Evolutionary conservation across 2,888 invertebrate species (phyloP), one percentile per base, ranked within the genome.

Genomic region (Thereva nobilitata): DNA sequence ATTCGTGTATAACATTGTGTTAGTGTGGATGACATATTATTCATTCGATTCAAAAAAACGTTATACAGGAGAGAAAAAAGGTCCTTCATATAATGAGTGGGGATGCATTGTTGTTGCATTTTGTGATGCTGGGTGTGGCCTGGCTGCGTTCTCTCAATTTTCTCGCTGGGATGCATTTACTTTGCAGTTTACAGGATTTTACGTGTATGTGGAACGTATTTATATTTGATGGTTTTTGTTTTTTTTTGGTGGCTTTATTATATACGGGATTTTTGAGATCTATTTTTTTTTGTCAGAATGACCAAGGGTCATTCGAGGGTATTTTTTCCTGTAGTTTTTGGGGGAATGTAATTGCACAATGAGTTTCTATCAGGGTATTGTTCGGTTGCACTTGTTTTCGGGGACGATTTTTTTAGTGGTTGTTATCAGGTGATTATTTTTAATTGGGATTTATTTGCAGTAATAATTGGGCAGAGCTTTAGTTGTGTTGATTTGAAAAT

Each of bases 321-420:
- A 45, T 45, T 12, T 10, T 45, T 44, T n/a, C 9, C 9, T 44
- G 7, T n/a, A 44, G n/a, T 44, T 7, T 44, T 44, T n/a, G 4
- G 44, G 8, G 10, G 10, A 44, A 44, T 44, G 10, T 5, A 6
- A 44, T 4, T 4, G 8, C 10, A 7, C 4, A 44, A 6, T n/a
- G n/a, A n/a, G n/a, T n/a, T n/a, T n/a, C n/a, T n/a, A n/a, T 5
- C 10, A 1, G 8, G 9, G 44, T 44, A 10, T 44, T n/a, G 44
- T n/a, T 44, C n/a, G 44, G 44, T 54, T 64, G 64, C 64, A 64
- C 64, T 64, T 64, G 64, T 53, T 64, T 34, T 38, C 34, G 47
- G 47, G 47, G 12, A 10, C 10, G 12, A 35, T n/a, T 34, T 44
- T 41, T 40, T 12, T 55, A 54, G 23, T 23, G 23, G 23, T 23